Conservation (phyloP, 1,140 invertebrate species). For the Drosophila bocqueti region DNA sequence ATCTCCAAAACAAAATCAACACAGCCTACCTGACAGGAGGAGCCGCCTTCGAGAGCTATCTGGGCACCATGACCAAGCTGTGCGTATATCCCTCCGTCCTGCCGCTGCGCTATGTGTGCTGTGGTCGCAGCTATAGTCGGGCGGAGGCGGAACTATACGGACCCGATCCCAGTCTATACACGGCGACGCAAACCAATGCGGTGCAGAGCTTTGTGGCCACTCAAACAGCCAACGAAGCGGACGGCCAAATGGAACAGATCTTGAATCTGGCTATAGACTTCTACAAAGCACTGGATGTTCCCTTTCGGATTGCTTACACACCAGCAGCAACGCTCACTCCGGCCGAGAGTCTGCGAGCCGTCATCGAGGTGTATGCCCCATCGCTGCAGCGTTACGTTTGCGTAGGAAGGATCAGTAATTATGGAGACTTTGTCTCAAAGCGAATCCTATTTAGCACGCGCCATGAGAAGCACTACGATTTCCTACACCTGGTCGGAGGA, state of each 20-base stretch:
- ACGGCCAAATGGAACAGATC: constrained; percentile 85
- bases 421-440: constrained; percentile 88
- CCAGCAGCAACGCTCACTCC: constrained; percentile 85
- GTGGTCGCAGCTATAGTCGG: constrained; percentile 87
- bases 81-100: constrained; percentile 86
- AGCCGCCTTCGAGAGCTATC: constrained; percentile 87
- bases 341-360: constrained; percentile 87
- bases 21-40: constrained; percentile 87
- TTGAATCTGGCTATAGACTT: constrained; percentile 85
- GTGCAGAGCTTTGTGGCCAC: constrained; percentile 86
- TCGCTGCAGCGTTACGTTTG: constrained; percentile 86
- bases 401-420: constrained; percentile 87
- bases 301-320: constrained; percentile 87
- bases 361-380: constrained; percentile 88
- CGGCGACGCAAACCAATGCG: constrained; percentile 86
- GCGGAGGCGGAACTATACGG: constrained; percentile 42
- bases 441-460: constrained; percentile 87
- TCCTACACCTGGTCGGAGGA: constrained; percentile 87
- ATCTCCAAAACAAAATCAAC: constrained; percentile 83
- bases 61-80: constrained; percentile 87
- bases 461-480: constrained; percentile 85
- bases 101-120: constrained; percentile 87
- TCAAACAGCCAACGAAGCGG: constrained; percentile 75
- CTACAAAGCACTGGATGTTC: constrained; percentile 86
- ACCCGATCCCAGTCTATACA: constrained; percentile 86